Base-by-base conservation (phyloP, 1,140 invertebrate genomes). In the Tyrophagus putrescentiae region DNA sequence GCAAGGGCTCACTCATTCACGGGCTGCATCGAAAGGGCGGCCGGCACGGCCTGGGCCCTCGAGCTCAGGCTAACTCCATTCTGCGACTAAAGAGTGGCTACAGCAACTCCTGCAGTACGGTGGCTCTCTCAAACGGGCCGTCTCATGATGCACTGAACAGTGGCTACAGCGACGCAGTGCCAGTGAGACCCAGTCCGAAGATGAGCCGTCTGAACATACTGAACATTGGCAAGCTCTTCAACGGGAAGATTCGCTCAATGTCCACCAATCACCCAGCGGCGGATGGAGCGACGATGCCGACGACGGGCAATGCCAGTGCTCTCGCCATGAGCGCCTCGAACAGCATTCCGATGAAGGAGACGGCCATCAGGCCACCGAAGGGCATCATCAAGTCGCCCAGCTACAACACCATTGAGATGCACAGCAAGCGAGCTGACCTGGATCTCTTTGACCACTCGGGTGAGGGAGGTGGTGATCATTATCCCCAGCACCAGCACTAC, bases 1-100 rank as follows among this genome's bases (percentile, higher is more conserved):
- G 57, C 21, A 59, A 59, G 33, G 57, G 57, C n/a, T 59, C 57
- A 25, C 21, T 45, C 18, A 42, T 42, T n/a, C 13, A n/a, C n/a
- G 13, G 27, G 39, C 32, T 13, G 21, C 27, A 4, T 32, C 52
- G 3, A 28, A 54, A n/a, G 9, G 32, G 2, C 39, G n/a, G 18
- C 3, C 32, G 39, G 25, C 32, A 54, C 32, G 3, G 2, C 25
- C 2, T 52, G n/a, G 48, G 48, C n/a, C 13, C 31, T 31, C 7
- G 52, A 18, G 1, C 13, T 34, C 23, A 32, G 50, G 25, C 11
- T 33, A 54, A 13, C 2, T 54, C 52, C 21, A 27, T 54, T 32
- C 13, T 27, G 13, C 27, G 3, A 1, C 27, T 54, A 13, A 54
- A 54, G 25, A 31, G 52, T 54, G 27, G 13, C 2, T 27, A 54